phyloP scores from a whole-genome alignment of 2,113 vertebrate genomes.

The Hucho hucho region DNA sequence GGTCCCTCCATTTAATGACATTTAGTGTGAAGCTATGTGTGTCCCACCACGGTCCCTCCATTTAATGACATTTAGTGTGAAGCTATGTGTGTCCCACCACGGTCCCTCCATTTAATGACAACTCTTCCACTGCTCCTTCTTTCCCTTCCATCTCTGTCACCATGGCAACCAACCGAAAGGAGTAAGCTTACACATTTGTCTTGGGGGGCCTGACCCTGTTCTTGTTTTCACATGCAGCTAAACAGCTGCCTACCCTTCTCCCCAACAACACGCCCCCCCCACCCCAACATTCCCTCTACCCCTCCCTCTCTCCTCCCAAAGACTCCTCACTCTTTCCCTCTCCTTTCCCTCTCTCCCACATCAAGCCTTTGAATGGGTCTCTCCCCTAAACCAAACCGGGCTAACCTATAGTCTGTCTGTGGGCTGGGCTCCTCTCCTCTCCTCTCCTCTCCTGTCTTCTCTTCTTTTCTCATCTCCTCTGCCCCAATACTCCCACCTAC shows the following conservation, averaged over 20 bases:
- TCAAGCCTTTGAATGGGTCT: too few relatives aligned
- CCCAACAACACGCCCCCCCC: constrained; percentile 36
- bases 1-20: too few relatives aligned
- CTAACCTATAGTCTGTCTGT: too few relatives aligned
- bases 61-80: constrained; percentile 2
- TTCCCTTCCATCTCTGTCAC: constrained; percentile 69
- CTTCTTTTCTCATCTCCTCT: too few relatives aligned
- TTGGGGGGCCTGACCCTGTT: constrained; percentile 80
- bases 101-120: constrained; percentile 72
- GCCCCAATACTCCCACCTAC: not conserved
- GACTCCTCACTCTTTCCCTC: not conserved
- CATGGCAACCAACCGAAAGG: constrained; percentile 87
- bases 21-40: too few relatives aligned
- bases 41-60: too few relatives aligned
- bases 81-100: constrained; percentile 43
- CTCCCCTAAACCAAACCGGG: too few relatives aligned
- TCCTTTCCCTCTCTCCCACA: not conserved
- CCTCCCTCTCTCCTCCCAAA: too few relatives aligned
- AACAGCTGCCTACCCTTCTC: constrained; percentile 18
- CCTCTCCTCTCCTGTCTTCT: too few relatives aligned
- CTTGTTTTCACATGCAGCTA: constrained; percentile 55
- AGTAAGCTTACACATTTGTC: constrained; percentile 76
- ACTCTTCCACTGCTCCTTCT: constrained; percentile 74
- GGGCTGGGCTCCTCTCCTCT: too few relatives aligned
- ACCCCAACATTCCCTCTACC: too few relatives aligned